Conservation (phyloP, 2,888 invertebrate genomes). For the Resseliella maxima region DNA sequence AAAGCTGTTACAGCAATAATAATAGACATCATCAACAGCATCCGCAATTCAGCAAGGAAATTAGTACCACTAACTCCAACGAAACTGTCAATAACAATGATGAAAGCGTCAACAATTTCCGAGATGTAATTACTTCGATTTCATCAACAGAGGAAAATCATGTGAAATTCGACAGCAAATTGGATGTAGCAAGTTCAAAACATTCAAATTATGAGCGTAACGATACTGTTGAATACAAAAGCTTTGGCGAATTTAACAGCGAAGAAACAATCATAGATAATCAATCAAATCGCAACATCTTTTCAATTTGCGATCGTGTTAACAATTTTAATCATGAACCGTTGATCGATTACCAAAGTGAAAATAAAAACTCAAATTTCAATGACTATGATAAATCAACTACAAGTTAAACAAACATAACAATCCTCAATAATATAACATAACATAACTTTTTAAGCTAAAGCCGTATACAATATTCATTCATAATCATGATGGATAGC, state of each 20-base stretch:
- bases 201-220: background rate
- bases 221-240: background rate
- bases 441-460: background rate
- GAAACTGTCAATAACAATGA: background rate
- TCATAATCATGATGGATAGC: slow-evolving; percentile 44
- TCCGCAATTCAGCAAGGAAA: slow-evolving; percentile 64
- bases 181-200: slow-evolving; percentile 18
- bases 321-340: background rate
- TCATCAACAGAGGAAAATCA: background rate
- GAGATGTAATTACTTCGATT: background rate
- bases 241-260: background rate
- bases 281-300: slow-evolving; percentile 34
- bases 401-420: slow-evolving; percentile 1
- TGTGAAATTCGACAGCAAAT: slow-evolving; percentile 12
- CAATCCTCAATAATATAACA: background rate
- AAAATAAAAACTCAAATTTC: background rate
- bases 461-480: background rate
- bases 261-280: slow-evolving; percentile 36
- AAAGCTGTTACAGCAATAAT: slow-evolving; percentile 68
- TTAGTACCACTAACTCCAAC: slow-evolving; percentile 61
- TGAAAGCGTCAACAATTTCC: background rate
- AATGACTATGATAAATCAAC: slow-evolving; percentile 45
- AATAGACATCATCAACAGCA: slow-evolving; percentile 63
- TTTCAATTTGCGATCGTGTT: slow-evolving; percentile 54
- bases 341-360: slow-evolving; percentile 42